phyloP scores from a whole-genome alignment of 2,113 vertebrate genomes.

The Excalfactoria chinensis region DNA sequence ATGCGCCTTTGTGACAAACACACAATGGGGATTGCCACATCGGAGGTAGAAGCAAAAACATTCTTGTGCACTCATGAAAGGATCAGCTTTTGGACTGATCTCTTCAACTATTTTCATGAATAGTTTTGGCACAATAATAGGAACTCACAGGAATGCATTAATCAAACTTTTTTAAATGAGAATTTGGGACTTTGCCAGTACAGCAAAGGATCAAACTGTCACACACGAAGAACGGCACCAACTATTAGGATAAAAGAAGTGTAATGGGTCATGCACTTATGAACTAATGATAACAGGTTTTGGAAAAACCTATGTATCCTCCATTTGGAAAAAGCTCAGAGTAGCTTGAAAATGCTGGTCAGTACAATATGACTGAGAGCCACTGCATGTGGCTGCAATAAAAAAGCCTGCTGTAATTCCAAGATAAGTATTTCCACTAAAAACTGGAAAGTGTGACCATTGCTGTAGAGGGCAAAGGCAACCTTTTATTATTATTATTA shows the following conservation, averaged over 20 bases:
- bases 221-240: constrained; percentile 2
- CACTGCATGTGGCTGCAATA: background rate
- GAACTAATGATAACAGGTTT: constrained; percentile 10
- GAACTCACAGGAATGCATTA: constrained; percentile 31
- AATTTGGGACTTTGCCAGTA: constrained; percentile 54
- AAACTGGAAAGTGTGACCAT: background rate
- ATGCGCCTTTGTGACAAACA: background rate
- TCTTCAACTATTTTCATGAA: constrained; percentile 52
- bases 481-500: background rate
- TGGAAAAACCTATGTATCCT: constrained; percentile 20
- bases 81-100: constrained; percentile 43
- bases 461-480: background rate
- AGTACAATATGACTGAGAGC: background rate
- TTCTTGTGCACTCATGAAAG: constrained; percentile 30
- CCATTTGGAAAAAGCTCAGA: background rate
- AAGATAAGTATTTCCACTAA: background rate
- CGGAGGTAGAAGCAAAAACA: constrained; percentile 17
- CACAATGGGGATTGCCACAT: background rate
- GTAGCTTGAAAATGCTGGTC: constrained; percentile 5
- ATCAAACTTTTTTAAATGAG: constrained; percentile 44
- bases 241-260: background rate
- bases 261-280: constrained; percentile 26
- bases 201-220: constrained; percentile 52
- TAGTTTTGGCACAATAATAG: constrained; percentile 45
- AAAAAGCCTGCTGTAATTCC: background rate